These are phyloP conservation scores for Drosophila pandora DNA, from an alignment of 1,140 invertebrate genomes.

Conservation along the genomic window DNA sequence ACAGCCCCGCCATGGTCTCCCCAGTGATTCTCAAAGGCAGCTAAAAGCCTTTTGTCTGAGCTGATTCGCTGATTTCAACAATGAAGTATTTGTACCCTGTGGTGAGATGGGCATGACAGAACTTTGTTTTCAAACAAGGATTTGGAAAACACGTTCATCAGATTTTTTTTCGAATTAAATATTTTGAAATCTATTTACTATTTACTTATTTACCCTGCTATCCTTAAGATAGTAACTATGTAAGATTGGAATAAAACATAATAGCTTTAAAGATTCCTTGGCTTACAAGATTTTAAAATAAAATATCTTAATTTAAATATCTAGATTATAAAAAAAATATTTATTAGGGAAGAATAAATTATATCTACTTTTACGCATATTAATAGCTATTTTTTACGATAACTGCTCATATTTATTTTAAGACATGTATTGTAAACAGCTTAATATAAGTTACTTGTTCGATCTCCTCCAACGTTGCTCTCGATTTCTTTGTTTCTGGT, in stretches of 20 bases:
- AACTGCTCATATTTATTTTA: neutral
- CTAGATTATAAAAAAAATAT: too few species aligned
- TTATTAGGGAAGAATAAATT: too few species aligned
- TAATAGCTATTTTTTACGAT: neutral
- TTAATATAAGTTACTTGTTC: conserved; percentile 32
- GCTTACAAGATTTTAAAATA: too few species aligned
- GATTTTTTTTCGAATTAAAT: neutral
- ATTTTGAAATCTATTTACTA: too few species aligned
- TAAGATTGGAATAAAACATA: too few species aligned
- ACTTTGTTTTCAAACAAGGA: neutral
- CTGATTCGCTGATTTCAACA: conserved; percentile 41
- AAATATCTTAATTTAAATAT: too few species aligned
- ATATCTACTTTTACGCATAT: too few species aligned
- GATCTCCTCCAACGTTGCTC: neutral
- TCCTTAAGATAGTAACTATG: too few species aligned
- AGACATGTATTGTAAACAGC: conserved; percentile 4
- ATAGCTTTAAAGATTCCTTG: too few species aligned
- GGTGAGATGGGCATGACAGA: neutral
- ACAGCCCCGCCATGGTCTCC: neutral
- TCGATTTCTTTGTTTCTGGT: conserved; percentile 15
- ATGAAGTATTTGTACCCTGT: conserved; percentile 45
- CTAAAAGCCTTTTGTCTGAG: conserved; percentile 31
- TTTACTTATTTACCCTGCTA: too few species aligned
- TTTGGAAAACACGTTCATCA: neutral
- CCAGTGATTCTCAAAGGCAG: conserved; percentile 35